Evolutionary conservation across 1,140 invertebrate species (phyloP).

Genomic region (Andricus grossulariae): DNA sequence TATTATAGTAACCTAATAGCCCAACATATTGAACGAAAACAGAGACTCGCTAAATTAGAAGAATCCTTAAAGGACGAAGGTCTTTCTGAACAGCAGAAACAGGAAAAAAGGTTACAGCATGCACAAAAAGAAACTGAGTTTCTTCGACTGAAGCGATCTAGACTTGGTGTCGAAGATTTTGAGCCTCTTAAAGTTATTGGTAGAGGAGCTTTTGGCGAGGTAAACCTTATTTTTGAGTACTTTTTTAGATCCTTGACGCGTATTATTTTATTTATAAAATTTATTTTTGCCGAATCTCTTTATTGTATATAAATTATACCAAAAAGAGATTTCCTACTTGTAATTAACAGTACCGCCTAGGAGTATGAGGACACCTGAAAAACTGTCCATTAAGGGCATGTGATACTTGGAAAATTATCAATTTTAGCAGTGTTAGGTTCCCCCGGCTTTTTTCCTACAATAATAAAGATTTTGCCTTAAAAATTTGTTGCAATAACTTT

Average conservation of each 20-base stretch:
- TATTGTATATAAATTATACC: too few species aligned
- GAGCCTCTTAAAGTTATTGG: constrained; percentile 98
- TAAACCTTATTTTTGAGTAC: constrained; percentile 61
- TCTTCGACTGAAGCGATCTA: constrained; percentile 94
- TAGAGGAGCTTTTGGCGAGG: constrained; percentile 97
- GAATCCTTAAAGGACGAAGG: constrained; percentile 96
- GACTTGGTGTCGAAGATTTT: constrained; percentile 98
- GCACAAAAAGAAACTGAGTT: constrained; percentile 99
- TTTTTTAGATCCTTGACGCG: not conserved
- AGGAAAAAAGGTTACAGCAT: constrained; percentile 94
- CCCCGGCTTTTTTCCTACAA: too few species aligned
- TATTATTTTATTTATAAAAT: not conserved
- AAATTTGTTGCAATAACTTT: too few species aligned
- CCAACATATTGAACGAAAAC: constrained; percentile 97
- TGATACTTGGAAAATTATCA: too few species aligned
- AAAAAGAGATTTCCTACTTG: too few species aligned
- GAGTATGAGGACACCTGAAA: too few species aligned
- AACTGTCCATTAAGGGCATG: too few species aligned
- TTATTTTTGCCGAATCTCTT: too few species aligned
- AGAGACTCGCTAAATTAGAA: constrained; percentile 94
- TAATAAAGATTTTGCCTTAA: too few species aligned
- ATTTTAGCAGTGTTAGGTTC: too few species aligned
- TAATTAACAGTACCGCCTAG: too few species aligned
- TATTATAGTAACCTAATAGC: constrained; percentile 99
- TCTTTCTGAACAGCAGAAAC: constrained; percentile 88